These are phyloP conservation scores for Sceliomorpha sp. DNA, from an alignment of 2,888 invertebrate species.

Conservation along the genomic window DNA sequence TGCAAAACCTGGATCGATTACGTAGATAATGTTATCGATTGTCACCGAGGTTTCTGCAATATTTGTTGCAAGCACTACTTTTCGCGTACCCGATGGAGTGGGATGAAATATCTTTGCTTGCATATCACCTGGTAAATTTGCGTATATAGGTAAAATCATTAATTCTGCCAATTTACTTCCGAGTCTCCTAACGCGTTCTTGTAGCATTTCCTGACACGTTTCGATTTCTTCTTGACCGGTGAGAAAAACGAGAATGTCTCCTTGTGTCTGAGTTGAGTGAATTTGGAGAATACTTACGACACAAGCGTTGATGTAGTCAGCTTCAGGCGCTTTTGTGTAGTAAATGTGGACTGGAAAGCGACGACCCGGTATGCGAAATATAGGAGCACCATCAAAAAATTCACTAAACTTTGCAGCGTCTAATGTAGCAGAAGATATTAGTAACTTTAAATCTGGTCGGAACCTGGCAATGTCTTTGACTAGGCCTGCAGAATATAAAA, in stretches of 20 bases:
- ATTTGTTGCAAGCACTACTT: slow-evolving; percentile 98
- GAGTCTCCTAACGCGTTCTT: slow-evolving; percentile 94
- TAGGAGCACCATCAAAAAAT: slow-evolving; percentile 99
- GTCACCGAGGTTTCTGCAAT: slow-evolving; percentile 99
- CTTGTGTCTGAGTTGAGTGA: slow-evolving; percentile 97
- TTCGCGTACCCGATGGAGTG: slow-evolving; percentile 97
- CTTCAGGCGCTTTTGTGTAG: slow-evolving; percentile 99
- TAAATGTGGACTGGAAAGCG: slow-evolving; percentile 99
- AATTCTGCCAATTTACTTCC: slow-evolving; percentile 97
- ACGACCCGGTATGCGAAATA: slow-evolving; percentile 98
- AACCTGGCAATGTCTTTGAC: slow-evolving; percentile 97
- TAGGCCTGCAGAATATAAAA: slow-evolving; percentile 82
- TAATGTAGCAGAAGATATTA: slow-evolving; percentile 98
- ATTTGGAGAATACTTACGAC: slow-evolving; percentile 99
- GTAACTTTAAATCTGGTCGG: slow-evolving; percentile 94
- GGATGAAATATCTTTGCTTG: slow-evolving; percentile 99
- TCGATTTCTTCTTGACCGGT: slow-evolving; percentile 95
- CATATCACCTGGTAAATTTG: slow-evolving; percentile 99
- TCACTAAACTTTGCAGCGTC: slow-evolving; percentile 99
- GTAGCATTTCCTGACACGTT: slow-evolving; percentile 92
- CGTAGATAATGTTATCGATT: slow-evolving; percentile 99
- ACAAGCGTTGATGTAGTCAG: slow-evolving; percentile 98
- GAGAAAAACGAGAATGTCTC: slow-evolving; percentile 97
- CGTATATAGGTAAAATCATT: slow-evolving; percentile 96
- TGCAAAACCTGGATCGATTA: slow-evolving; percentile 99